phyloP scores from a whole-genome alignment of 2,888 invertebrate species.

The Tachina grossa region DNA sequence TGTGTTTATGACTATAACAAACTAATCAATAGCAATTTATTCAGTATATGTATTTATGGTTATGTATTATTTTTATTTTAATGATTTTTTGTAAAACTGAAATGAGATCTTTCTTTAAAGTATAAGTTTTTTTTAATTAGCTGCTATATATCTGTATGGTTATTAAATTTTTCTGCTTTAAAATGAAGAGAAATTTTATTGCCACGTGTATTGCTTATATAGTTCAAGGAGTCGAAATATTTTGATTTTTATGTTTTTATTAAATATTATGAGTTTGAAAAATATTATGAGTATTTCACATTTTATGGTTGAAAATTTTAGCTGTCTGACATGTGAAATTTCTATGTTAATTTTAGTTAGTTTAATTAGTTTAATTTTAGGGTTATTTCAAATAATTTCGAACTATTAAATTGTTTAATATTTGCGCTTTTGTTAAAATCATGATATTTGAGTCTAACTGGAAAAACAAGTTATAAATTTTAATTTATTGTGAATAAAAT shows the following conservation, averaged over 20 bases:
- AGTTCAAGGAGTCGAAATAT: not conserved
- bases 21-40: slow-evolving; percentile 27
- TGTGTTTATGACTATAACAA: slow-evolving; percentile 28
- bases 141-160: not conserved
- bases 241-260: not conserved
- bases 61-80: not conserved
- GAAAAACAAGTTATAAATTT: no score
- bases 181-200: not conserved
- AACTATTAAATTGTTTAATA: no score
- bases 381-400: no score
- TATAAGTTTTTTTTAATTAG: not conserved
- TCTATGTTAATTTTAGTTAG: not conserved
- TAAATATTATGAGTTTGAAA: slow-evolving; percentile 2
- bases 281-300: not conserved
- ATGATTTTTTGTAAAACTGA: not conserved
- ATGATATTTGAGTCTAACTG: no score
- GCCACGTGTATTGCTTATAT: no score
- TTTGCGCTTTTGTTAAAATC: no score
- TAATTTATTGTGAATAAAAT: no score
- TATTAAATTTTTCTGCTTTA: not conserved
- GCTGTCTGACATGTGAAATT: not conserved
- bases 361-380: no score
- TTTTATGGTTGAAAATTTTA: no score
- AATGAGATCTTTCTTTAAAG: not conserved
- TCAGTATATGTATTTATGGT: not conserved